Percentiles rank a stretch among this genome's conserved stretches.
phyloP scores from a whole-genome alignment of 2,888 invertebrate genomes.

The Fragum whitleyi region DNA sequence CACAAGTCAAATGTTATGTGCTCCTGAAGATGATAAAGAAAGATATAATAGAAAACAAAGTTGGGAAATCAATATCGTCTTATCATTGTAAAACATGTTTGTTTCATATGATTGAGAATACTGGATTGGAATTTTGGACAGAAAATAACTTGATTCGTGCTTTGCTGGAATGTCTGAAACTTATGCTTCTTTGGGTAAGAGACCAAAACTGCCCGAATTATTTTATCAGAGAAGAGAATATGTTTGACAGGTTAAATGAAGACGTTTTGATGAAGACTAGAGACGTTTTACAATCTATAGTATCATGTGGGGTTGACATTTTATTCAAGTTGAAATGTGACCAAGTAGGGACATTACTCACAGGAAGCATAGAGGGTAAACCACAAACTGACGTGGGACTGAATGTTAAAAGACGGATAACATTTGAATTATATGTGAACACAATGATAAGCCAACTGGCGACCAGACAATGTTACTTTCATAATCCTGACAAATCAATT shows the following conservation, averaged over 20 bases:
- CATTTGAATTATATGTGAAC: neutral
- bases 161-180: neutral
- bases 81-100: slow-evolving; percentile 35
- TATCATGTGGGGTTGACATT: neutral
- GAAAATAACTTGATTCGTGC: neutral
- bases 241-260: slow-evolving; percentile 15
- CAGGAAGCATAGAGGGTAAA: neutral
- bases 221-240: slow-evolving; percentile 29
- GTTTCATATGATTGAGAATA: slow-evolving; percentile 15
- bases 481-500: neutral
- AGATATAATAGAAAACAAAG: neutral
- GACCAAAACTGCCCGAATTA: slow-evolving; percentile 26
- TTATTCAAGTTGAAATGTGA: slow-evolving; percentile 6
- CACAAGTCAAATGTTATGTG: slow-evolving; percentile 43
- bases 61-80: slow-evolving; percentile 13
- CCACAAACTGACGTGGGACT: neutral
- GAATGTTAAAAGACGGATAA: neutral
- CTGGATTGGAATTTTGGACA: neutral
- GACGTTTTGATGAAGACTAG: neutral
- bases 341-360: neutral
- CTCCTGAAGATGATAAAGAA: slow-evolving; percentile 40
- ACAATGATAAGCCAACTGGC: neutral
- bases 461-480: neutral
- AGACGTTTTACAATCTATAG: neutral
- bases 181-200: slow-evolving; percentile 9